Evolutionary conservation across 2,797 vertebrate genomes (phyloP).

Genomic region (Zalophus californianus): DNA sequence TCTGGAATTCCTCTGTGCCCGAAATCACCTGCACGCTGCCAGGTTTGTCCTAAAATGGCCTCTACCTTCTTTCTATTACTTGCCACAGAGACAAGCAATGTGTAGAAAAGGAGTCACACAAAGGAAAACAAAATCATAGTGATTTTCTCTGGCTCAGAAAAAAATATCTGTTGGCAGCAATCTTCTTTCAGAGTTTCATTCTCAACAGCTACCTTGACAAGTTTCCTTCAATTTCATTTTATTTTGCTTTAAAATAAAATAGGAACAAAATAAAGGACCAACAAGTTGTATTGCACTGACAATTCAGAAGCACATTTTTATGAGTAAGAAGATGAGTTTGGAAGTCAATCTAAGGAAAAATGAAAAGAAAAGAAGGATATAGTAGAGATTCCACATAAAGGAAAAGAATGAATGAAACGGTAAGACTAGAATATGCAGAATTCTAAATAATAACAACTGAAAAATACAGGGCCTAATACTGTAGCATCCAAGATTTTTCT

Average conservation of each 20-base stretch:
- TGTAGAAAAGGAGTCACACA: slow-evolving; percentile 42
- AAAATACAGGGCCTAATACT: background rate
- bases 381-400: background rate
- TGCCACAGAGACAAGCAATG: slow-evolving; percentile 41
- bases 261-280: background rate
- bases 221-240: background rate
- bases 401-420: background rate
- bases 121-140: slow-evolving; percentile 64
- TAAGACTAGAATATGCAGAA: background rate
- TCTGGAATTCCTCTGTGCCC: slow-evolving; percentile 49
- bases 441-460: background rate
- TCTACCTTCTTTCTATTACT: slow-evolving; percentile 47
- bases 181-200: background rate
- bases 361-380: background rate
- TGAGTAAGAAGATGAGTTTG: background rate
- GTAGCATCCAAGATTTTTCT: background rate
- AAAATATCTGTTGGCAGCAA: background rate
- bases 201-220: slow-evolving; percentile 1
- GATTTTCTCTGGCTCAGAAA: slow-evolving; percentile 71
- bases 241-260: background rate
- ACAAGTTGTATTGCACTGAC: background rate
- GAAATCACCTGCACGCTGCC: slow-evolving; percentile 43
- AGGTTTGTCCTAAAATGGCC: slow-evolving; percentile 14
- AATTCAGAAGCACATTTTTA: background rate
- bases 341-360: background rate